Evolutionary conservation across 2,797 vertebrate genomes (phyloP), one percentile per base, ranked within the genome.

Genomic region (Poecile montanus): DNA sequence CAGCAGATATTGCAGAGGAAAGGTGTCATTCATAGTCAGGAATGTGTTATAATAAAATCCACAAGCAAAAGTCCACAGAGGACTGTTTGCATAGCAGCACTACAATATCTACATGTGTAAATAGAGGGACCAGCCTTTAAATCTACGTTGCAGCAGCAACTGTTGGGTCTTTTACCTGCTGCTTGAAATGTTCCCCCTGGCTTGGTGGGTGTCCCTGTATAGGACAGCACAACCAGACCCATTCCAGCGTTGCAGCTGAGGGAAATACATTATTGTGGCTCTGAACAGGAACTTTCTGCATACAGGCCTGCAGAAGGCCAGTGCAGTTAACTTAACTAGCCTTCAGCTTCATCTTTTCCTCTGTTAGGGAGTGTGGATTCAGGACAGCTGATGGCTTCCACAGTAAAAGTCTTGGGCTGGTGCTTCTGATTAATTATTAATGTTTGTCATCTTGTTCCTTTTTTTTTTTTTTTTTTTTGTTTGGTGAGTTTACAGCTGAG

Each of bases 51-150:
- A 91, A 96, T 94, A 96, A 94, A 94, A 96, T 90, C 85, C 94
- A 91, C 71, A 82, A 90, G 91, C 83, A 91, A 91, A 94, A 97
- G 95, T 94, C 95, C 90, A 94, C 91, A 92, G 94, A 95, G 88
- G 58, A 80, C 83, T 96, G 95, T 96, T 94, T 96, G 93, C 89
- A 74, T 71, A 94, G 88, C 93, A 96, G 86, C 94, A 85, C 91
- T 94, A 94, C 94, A 97, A 77, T 96, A 95, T 94, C 93, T 93
- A 82, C 93, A 85, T 94, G 95, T 93, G 94, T 94, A 96, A 96
- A 96, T 45, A 96, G 83, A 95, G 40, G 88, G 86, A 96, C 58
- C 90, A 88, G 74, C 54, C 68, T 86, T 94, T 85, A 94, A 91
- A 94, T 88, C 87, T 73, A 9, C 3, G 3, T 32, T 81, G 66